Base-by-base conservation (phyloP, 2,888 invertebrate species). In the Megamerina dolium region DNA sequence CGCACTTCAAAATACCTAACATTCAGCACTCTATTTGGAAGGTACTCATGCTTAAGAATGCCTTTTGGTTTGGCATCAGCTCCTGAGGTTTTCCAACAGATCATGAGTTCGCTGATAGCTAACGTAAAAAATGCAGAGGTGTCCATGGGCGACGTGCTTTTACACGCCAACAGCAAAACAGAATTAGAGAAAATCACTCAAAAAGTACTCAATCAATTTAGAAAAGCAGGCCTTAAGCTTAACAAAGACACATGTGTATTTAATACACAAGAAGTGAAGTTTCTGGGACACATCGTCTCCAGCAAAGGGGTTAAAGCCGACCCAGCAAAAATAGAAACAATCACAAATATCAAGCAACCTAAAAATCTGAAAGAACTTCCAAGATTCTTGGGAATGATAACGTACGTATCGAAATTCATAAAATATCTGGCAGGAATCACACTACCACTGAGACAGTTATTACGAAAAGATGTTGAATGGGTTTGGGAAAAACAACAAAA, bases 31-130 rank as follows among this genome's bases (percentile, higher is more conserved):
- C 46, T 44, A 12, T 49, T 48, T 45, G 50, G 51, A 29, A 41
- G 50, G 37, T 55, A 53, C 26, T 42, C 29, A 1, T 56, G 36
- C 21, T 23, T 31, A 41, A 30, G 47, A 17, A 16, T 46, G 13
- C 45, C 44, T 23, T 50, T 49, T 41, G 48, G 43, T 5, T 42
- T 50, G 14, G 46, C 44, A 16, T 46, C 49, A 31, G 48, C 47
- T 10, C 39, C 50, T 53, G 62, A 64, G 60, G 55, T 59, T 33
- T 55, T 48, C 31, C 48, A 48, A 38, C 41, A 55, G 37, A 36
- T 49, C 30, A 49, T 57, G 46, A 49, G 37, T 17, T 17, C 37
- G 19, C 6, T 50, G n/a, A 20, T 53, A 10, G 36, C 43, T 33
- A 46, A 37, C 21, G 31, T 51, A 19, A 38, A 38, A 41, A 53